These are phyloP conservation scores for Parambassis ranga DNA, from an alignment of 2,797 vertebrate genomes.

Conservation along the genomic window DNA sequence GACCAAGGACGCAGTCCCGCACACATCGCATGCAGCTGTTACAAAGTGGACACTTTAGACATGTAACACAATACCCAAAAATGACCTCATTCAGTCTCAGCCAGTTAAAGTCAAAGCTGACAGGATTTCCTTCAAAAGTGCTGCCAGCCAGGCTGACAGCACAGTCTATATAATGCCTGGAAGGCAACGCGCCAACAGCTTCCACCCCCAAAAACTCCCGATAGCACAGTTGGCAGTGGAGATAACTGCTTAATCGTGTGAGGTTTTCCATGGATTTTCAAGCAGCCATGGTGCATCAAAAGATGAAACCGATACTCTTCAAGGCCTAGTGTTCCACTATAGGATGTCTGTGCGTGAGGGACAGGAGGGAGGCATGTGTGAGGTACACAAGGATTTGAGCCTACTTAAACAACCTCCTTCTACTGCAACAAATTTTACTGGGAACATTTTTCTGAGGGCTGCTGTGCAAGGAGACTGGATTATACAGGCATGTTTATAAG, in stretches of 20 bases:
- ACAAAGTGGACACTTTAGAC: constrained; percentile 63
- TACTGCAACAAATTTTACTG: constrained; percentile 4
- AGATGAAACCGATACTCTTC: constrained; percentile 59
- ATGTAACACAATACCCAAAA: constrained; percentile 66
- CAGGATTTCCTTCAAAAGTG: constrained; percentile 44
- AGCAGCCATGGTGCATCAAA: constrained; percentile 45
- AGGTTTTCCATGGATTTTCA: constrained; percentile 49
- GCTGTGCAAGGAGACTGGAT: neutral
- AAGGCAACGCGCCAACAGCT: constrained; percentile 36
- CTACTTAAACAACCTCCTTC: constrained; percentile 13
- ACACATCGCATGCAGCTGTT: constrained; percentile 74
- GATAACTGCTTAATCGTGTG: constrained; percentile 41
- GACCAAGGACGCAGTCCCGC: constrained; percentile 39
- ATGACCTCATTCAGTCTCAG: constrained; percentile 65
- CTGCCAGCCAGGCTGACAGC: constrained; percentile 30
- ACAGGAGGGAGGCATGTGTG: neutral
- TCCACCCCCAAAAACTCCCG: constrained; percentile 19
- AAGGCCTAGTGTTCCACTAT: constrained; percentile 41
- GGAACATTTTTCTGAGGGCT: constrained; percentile 4
- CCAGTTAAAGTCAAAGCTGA: constrained; percentile 63
- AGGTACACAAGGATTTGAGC: constrained; percentile 16
- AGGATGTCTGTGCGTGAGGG: neutral
- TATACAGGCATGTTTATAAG: too few species aligned
- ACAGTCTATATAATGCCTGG: constrained; percentile 5
- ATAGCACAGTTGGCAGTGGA: constrained; percentile 37